A percentile compares a stretch with the other conserved stretches of the same genome.
phyloP scores from a whole-genome alignment of 2,113 vertebrate genomes.

The Puffinus mauretanicus region DNA sequence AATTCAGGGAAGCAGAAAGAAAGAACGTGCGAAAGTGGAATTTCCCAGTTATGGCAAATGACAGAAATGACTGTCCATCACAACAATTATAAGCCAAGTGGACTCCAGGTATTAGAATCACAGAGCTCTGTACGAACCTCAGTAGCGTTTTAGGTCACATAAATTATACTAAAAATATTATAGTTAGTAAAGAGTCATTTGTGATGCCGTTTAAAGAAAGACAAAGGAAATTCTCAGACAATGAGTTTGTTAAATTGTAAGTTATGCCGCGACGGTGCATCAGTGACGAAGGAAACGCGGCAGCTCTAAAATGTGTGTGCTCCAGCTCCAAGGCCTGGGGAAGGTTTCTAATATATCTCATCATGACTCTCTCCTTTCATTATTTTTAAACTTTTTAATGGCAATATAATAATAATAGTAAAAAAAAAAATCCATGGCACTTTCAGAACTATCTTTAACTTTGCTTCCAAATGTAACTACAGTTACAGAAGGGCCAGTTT shows the following conservation, averaged over 20 bases:
- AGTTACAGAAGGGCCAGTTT: conserved; percentile 21
- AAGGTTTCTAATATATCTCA: not conserved
- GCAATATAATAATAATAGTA: not conserved
- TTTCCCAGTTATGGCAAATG: not conserved
- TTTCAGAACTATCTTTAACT: conserved; percentile 37
- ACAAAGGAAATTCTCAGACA: not conserved
- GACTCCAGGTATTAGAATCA: not conserved
- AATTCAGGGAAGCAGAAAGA: not conserved
- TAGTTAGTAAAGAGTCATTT: not conserved
- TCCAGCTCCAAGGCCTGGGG: not conserved
- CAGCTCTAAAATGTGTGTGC: not conserved
- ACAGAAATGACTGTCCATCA: not conserved
- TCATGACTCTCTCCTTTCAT: not conserved
- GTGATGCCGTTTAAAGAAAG: not conserved
- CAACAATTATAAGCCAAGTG: not conserved
- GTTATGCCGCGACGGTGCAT: not conserved
- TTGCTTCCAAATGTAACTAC: conserved; percentile 32
- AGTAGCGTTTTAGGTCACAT: not conserved
- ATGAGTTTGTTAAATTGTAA: not conserved
- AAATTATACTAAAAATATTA: not conserved
- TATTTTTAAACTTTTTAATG: conserved; percentile 29
- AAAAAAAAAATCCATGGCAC: not conserved
- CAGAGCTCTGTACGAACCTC: not conserved
- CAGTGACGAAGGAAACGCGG: accelerated
- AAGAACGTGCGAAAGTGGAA: not conserved